Evolutionary conservation across 2,797 vertebrate species (phyloP), one percentile per base, ranked within the genome.

Genomic region (Sebastes diploproa): DNA sequence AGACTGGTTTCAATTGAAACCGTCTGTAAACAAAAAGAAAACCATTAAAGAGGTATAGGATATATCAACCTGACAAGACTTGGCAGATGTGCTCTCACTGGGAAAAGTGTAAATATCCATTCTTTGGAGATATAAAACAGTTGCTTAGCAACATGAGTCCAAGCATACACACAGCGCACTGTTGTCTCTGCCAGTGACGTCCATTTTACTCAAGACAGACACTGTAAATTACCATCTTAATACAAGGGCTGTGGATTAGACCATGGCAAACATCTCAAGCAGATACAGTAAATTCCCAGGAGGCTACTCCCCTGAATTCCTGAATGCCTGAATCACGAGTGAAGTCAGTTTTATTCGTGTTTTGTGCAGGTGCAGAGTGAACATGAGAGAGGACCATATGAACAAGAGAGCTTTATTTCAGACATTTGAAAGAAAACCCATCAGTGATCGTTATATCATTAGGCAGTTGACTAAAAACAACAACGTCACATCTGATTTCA

Each of bases 101-200:
- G 74, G 46, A 58, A 75, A 73, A 82, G 82, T 83, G 83, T 88
- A 88, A 89, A 90, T 83, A 88, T 86, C 63, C 91, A 88, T 89
- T 91, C 91, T 88, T 84, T 77, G 34, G 38, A 64, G 63, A 72
- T 67, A 55, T 78, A 74, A 75, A 82, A 68, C 27, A 2, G 86
- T 84, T 87, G 32, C 93, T 85, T 75, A 75, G 93, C 91, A 94
- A 92, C 93, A 60, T 62, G 80, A 86, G 79, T 82, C 78, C 77
- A 42, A 76, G 83, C 86, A 65, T 66, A 82, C 71, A 82, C 63
- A 82, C 63, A 63, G 63, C 9, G 16, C 61, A 20, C 62, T 65
- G 78, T 87, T 90, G 83, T 89, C 82, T 79, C 81, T 60, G 80
- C 20, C 56, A 18, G 80, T 38, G 74, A 80, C 63, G 52, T 87